phyloP scores from a whole-genome alignment of 2,888 invertebrate species.

The Thyatira batis region DNA sequence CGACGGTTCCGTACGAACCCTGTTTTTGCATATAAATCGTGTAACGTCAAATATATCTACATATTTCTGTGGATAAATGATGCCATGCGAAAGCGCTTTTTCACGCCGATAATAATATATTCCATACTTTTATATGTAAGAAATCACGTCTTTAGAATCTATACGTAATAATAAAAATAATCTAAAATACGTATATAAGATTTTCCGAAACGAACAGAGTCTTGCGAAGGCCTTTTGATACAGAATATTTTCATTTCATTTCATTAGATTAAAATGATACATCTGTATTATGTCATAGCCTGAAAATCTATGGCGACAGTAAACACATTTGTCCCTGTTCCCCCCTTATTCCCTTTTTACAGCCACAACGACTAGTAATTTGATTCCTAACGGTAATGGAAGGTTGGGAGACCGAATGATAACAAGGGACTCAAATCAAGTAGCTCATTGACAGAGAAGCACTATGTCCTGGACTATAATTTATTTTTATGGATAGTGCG shows the following conservation, averaged over 20 bases:
- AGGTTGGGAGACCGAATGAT: not conserved
- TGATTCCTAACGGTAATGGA: not conserved
- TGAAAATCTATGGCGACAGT: not conserved
- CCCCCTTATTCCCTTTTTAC: not conserved
- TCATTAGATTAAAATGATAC: no score
- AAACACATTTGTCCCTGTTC: not conserved
- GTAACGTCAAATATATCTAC: not conserved
- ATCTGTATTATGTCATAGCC: no score
- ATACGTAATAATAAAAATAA: no score
- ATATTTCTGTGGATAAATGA: not conserved
- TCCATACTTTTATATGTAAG: no score
- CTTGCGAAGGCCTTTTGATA: no score
- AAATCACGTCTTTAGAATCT: no score
- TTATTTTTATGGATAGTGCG: not conserved
- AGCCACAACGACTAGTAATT: not conserved
- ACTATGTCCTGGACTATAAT: not conserved
- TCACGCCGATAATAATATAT: not conserved
- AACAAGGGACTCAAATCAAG: not conserved
- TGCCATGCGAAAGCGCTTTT: not conserved
- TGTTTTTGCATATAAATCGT: not conserved
- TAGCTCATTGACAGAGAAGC: not conserved
- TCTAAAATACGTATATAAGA: no score
- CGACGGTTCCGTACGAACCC: not conserved
- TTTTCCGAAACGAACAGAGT: no score
- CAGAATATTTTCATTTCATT: no score